A percentile compares a stretch with the other conserved stretches of the same genome.
phyloP scores from a whole-genome alignment of 1,140 invertebrate species.

The Hyles euphorbiae region DNA sequence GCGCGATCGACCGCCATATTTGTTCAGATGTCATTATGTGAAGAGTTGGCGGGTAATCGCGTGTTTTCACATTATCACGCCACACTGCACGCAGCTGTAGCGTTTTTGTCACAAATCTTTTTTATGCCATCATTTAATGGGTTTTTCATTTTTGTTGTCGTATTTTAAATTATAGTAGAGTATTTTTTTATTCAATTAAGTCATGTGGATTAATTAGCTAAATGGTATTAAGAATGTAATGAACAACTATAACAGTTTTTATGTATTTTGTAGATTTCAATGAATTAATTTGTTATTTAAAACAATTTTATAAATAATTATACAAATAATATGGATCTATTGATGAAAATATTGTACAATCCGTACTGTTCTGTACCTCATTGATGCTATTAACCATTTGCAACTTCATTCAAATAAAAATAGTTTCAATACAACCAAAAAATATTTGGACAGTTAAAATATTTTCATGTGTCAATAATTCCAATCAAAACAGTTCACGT shows the following conservation, averaged over 20 bases:
- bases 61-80: slow-evolving; percentile 27
- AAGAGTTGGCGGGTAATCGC: slow-evolving; percentile 23
- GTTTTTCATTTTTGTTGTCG: slow-evolving; percentile 14
- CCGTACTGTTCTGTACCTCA: neutral
- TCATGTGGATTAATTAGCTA: too few species aligned
- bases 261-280: too few species aligned
- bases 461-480: neutral
- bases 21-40: slow-evolving; percentile 44
- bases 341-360: too few species aligned
- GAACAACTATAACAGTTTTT: too few species aligned
- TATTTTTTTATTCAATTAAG: too few species aligned
- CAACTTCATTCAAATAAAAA: neutral
- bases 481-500: neutral
- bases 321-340: too few species aligned
- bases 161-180: too few species aligned
- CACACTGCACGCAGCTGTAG: slow-evolving; percentile 29
- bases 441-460: neutral
- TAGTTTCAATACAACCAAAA: neutral
- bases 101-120: slow-evolving; percentile 11
- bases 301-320: too few species aligned
- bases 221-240: too few species aligned
- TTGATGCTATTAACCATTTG: neutral
- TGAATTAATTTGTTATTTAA: too few species aligned
- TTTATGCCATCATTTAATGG: too few species aligned
- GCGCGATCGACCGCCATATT: slow-evolving; percentile 18